Conservation (phyloP, 2,113 vertebrate species). For the Forbesichthys agassizii region DNA sequence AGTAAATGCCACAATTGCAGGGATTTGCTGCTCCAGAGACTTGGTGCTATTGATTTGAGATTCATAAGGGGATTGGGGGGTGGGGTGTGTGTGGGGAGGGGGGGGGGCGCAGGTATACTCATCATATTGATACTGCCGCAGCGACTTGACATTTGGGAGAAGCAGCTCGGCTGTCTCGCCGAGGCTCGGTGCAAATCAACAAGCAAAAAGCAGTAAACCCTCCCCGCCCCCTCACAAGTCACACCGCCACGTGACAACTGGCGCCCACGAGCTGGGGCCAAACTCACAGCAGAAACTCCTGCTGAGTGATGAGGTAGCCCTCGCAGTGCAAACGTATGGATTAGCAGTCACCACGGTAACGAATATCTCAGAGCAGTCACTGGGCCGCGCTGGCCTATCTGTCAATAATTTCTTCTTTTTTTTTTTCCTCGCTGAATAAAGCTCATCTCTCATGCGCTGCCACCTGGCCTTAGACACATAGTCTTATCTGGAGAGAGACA, state of each 20-base stretch:
- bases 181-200: constrained; percentile 53
- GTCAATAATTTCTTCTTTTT: constrained; percentile 37
- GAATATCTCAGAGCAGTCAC: constrained; percentile 53
- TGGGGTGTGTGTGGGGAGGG: constrained; percentile 20
- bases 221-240: constrained; percentile 42
- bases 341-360: constrained; percentile 64
- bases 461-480: constrained; percentile 50
- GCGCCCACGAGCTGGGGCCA: constrained; percentile 40
- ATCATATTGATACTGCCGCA: constrained; percentile 55
- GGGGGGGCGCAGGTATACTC: constrained; percentile 45
- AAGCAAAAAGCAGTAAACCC: constrained; percentile 48
- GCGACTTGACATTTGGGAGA: constrained; percentile 64
- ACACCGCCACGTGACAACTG: constrained; percentile 44
- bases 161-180: constrained; percentile 48
- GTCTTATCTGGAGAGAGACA: neutral
- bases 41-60: constrained; percentile 48
- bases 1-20: constrained; percentile 24
- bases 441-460: constrained; percentile 36
- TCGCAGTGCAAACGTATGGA: constrained; percentile 67
- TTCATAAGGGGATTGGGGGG: constrained; percentile 37
- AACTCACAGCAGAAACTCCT: constrained; percentile 47
- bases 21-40: constrained; percentile 9
- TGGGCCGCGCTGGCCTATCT: constrained; percentile 28
- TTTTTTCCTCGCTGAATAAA: constrained; percentile 41
- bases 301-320: constrained; percentile 54